Base-by-base conservation (phyloP, 2,888 invertebrate species). In the Chesias legatella region DNA sequence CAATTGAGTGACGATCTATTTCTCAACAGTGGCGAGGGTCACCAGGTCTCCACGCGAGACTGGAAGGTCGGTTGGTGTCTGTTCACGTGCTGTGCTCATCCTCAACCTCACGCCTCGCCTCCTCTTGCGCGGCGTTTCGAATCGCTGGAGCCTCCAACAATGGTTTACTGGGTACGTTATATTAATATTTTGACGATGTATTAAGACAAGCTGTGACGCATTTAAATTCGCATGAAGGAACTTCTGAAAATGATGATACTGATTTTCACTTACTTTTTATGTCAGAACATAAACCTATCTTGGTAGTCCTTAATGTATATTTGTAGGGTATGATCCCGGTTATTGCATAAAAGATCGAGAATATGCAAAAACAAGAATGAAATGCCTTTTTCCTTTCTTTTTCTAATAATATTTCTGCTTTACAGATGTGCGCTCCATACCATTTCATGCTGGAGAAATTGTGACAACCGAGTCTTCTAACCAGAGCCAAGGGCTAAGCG, bases 11-110 rank as follows among this genome's bases (percentile, higher is more conserved):
- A 9, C 1, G 4, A 21, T 43, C 3, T 27, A 1, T 13, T 35
- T 84, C n/a, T n/a, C 88, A 7, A 9, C 79, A 96, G 94, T 96
- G 96, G 96, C 90, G 94, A 49, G 96, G 96, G 4, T 95, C 95
- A 58, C 72, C 92, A 5, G 91, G 92, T 29, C 85, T 95, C 1
- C 91, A 95, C 36, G 85, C 90, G 11, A 90, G 92, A 38, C 91
- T 95, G 73, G 93, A 94, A 65, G 96, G 96, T 4, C 91, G 95
- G 24, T 86, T 96, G 43, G 92, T 96, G 34, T 88, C 95, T 11
- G 94, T 93, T 1, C 93, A 94, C 58, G 90, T 96, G 40, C 90
- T 95, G 51, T 96, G 96, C 67, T 91, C 94, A 54, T 79, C 90
- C 6, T 71, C 78, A 24, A 67, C 79, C 1, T 66, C 90, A 28